Base-by-base conservation (phyloP, 2,797 vertebrate genomes). In the Taeniopygia guttata region DNA sequence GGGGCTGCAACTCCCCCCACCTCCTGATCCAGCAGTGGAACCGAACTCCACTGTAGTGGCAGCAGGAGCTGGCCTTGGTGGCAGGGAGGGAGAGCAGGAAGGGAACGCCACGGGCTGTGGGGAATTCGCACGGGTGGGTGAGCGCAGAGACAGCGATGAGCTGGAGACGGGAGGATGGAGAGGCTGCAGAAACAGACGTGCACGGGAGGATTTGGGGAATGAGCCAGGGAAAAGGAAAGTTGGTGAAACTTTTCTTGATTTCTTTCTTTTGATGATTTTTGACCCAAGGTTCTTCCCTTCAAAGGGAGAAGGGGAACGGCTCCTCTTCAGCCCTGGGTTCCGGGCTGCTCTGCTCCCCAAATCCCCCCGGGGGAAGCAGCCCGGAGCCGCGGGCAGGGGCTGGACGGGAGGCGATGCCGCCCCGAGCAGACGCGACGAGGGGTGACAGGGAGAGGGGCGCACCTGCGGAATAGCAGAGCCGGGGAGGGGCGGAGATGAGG, bases 21-120 rank as follows among this genome's bases (percentile, higher is more conserved):
- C 10, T 34, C 16, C 48, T 1, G 13, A 10, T 17, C n/a, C 73
- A 48, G 13, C 19, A 3, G 4, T 1, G 17, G 3, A 3, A 3
- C 4, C 81, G 11, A 40, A 29, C 13, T 32, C 13, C 17, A 1
- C 45, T 11, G 46, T 0, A 6, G 38, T 2, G 19, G 34, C 0
- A 4, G 13, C 10, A 6, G 60, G 79, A 30, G 22, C 59, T 10
- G 29, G 38, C 55, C 16, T 38, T 6, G 19, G 67, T 13, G 46
- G 23, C 38, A 7, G 59, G 42, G 6, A 7, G 32, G 36, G 55
- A 73, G 29, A 17, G 67, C 26, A 38, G 70, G 38, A 23, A 16
- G n/a, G 40, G 27, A 66, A 40, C 1, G 1, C 21, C 25, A 0
- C 1, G 20, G 45, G 56, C 64, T 34, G 82, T 0, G 29, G 27